Percentiles rank a stretch among this genome's conserved stretches.
Conservation (phyloP, 2,113 vertebrate species). For the Erythrolamprus reginae region DNA sequence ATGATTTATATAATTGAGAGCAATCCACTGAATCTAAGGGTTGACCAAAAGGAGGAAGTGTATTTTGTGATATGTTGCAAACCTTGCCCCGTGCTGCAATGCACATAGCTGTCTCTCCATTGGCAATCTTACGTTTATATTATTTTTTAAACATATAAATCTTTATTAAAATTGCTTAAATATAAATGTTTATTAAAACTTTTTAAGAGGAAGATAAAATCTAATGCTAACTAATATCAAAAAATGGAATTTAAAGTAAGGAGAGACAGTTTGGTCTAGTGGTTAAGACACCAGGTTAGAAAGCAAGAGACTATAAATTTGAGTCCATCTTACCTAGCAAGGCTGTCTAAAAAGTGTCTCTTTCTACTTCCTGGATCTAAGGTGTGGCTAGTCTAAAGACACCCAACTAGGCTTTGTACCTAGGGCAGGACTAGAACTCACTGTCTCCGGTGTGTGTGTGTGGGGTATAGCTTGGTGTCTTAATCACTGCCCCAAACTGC, state of each 20-base stretch:
- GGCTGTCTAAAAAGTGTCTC: not conserved
- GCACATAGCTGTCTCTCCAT: not conserved
- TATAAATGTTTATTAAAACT: not conserved
- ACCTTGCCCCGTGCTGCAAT: not conserved
- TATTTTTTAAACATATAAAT: not conserved
- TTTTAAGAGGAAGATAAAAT: not conserved
- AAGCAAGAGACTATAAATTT: not conserved
- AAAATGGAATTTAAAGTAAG: not conserved
- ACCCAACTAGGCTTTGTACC: not conserved
- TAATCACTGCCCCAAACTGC: not conserved
- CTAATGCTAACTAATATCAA: not conserved
- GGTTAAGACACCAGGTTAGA: not conserved
- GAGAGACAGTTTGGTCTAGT: not conserved
- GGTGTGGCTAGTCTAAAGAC: not conserved
- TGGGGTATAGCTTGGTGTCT: not conserved
- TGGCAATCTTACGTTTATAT: not conserved
- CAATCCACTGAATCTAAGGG: not conserved
- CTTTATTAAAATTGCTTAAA: not conserved
- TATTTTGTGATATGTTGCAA: not conserved
- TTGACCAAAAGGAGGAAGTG: not conserved
- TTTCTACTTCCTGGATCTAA: not conserved
- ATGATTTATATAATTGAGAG: not conserved
- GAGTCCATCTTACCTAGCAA: not conserved
- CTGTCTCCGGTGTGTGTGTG: fast-evolving
- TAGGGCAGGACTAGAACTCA: not conserved